Percentiles rank a stretch among this genome's conserved stretches.
phyloP scores from a whole-genome alignment of 1,140 invertebrate species.

The Zaprionus taronus region DNA sequence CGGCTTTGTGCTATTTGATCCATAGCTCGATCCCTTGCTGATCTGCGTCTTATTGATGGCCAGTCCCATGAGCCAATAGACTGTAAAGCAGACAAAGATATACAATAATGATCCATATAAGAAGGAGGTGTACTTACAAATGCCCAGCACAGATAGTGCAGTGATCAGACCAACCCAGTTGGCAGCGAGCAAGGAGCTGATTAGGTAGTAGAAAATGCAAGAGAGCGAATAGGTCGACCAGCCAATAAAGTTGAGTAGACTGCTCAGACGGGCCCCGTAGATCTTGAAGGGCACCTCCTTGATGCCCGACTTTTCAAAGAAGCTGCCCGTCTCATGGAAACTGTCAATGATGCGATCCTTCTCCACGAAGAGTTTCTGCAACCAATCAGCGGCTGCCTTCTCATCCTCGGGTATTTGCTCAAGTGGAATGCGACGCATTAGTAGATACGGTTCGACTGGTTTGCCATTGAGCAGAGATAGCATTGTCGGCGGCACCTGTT shows the following conservation, averaged over 20 bases:
- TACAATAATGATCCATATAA: not conserved
- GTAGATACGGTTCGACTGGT: constrained; percentile 90
- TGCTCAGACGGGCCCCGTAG: constrained; percentile 87
- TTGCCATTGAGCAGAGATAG: constrained; percentile 93
- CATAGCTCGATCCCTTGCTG: constrained; percentile 92
- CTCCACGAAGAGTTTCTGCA: constrained; percentile 87
- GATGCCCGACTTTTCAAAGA: constrained; percentile 90
- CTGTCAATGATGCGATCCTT: constrained; percentile 93
- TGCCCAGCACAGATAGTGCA: constrained; percentile 87
- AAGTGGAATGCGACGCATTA: constrained; percentile 92
- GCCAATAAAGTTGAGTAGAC: constrained; percentile 89
- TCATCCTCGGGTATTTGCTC: constrained; percentile 92
- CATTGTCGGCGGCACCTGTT: constrained; percentile 89
- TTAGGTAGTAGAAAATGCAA: constrained; percentile 89
- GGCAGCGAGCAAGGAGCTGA: constrained; percentile 89
- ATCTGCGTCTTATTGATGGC: constrained; percentile 93
- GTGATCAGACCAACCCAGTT: constrained; percentile 90
- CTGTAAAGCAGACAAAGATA: constrained; percentile 85
- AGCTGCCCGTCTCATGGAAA: constrained; percentile 92
- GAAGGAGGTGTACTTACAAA: constrained; percentile 87
- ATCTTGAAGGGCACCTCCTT: constrained; percentile 86
- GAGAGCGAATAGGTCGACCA: constrained; percentile 90
- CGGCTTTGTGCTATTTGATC: constrained; percentile 81
- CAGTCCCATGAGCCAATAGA: constrained; percentile 91
- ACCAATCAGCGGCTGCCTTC: constrained; percentile 91